These are phyloP conservation scores for Anguilla megastoma DNA, from an alignment of 2,797 vertebrate species.

Conservation along the genomic window DNA sequence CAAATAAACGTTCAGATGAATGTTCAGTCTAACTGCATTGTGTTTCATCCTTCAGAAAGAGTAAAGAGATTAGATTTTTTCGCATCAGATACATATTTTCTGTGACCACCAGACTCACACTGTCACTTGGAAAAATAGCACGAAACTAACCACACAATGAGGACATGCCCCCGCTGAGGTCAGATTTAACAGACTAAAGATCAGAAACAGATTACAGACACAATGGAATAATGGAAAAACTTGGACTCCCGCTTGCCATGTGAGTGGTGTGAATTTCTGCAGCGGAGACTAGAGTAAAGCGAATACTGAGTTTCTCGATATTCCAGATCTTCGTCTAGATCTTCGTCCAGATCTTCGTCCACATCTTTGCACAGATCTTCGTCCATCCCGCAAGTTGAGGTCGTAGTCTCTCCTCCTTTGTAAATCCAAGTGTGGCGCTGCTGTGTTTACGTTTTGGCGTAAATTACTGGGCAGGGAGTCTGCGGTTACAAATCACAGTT, in stretches of 20 bases:
- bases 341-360: background rate
- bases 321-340: background rate
- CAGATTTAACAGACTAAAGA: background rate
- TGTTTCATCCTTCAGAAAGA: background rate
- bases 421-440: background rate
- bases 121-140: background rate
- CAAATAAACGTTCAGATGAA: background rate
- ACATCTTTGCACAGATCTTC: background rate
- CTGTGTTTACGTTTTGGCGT: slow-evolving; percentile 8
- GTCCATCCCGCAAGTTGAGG: background rate
- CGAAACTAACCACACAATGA: background rate
- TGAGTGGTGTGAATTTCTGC: background rate
- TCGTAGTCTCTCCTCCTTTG: background rate
- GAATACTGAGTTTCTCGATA: background rate
- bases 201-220: background rate
- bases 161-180: background rate
- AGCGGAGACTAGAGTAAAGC: background rate
- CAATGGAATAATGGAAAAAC: background rate
- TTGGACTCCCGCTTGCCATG: background rate
- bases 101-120: background rate
- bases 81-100: background rate
- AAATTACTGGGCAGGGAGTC: background rate
- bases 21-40: background rate
- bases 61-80: background rate
- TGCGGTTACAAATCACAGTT: slow-evolving; percentile 18